Evolutionary conservation across 2,888 invertebrate species (phyloP), one percentile per base, ranked within the genome.

Genomic region (Ceraclea dissimilis): DNA sequence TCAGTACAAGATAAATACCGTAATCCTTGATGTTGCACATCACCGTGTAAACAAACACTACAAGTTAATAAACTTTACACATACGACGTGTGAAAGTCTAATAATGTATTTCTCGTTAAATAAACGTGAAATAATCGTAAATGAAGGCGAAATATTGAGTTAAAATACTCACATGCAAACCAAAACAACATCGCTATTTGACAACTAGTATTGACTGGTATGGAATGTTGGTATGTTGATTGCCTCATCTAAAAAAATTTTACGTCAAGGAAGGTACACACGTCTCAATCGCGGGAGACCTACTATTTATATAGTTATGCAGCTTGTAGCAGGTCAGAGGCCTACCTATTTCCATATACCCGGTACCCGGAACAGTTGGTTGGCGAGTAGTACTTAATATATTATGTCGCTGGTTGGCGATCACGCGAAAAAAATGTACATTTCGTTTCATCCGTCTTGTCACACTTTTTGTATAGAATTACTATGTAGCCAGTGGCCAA

Each of bases 181-280:
- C 59, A 59, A 59, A 59, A 59, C 59, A 59, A 59, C 55, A 54
- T 44, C 44, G 26, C 39, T 43, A 52, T 59, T 55, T 59, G 59
- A 59, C 59, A 59, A 59, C 44, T 56, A 17, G 55, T 55, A 59
- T 50, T 55, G 59, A 59, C 56, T 59, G 59, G 55, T 55, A 59
- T 50, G 59, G 59, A 59, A 59, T 59, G 59, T 59, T 53, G 56
- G 56, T 51, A 52, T 55, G 47, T 33, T n/a, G n/a, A n/a, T n/a
- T 50, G 34, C 16, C 51, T 49, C 22, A 22, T 53, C 44, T 58
- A 52, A 54, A 51, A 55, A 52, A 20, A 10, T 39, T 39, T 16
- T 13, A 39, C 16, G 39, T n/a, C 39, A 39, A 39, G 39, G 39
- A 39, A 39, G n/a, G n/a, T 13, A 39, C 39, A 39, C 39, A 39